A percentile compares a stretch with the other conserved stretches of the same genome.
phyloP scores from a whole-genome alignment of 2,797 vertebrate genomes.

The Cercopithecus mitis region DNA sequence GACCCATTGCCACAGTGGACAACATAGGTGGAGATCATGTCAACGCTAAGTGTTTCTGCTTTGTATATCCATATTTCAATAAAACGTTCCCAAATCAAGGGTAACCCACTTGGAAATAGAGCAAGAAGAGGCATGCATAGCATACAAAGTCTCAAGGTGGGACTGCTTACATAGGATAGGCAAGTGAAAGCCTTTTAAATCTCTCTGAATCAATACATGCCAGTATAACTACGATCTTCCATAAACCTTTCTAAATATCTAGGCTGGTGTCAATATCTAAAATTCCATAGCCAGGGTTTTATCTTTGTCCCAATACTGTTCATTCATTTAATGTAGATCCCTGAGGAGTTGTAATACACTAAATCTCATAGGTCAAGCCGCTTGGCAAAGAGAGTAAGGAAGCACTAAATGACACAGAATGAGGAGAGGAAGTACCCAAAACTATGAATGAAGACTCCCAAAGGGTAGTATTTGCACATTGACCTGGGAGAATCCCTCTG shows the following conservation, averaged over 20 bases:
- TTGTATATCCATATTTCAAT: neutral
- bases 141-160: neutral
- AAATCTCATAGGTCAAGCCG: neutral
- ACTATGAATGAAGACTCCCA: neutral
- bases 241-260: neutral
- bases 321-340: neutral
- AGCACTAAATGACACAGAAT: neutral
- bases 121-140: neutral
- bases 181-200: neutral
- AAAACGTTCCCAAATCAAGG: neutral
- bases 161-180: neutral
- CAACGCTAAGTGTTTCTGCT: neutral
- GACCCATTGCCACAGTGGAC: neutral
- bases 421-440: neutral
- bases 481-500: neutral
- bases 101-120: neutral
- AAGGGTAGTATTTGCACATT: neutral
- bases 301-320: neutral
- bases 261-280: neutral
- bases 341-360: neutral
- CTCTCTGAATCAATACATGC: accelerated
- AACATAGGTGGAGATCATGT: neutral
- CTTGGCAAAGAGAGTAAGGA: neutral
- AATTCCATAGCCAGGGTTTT: neutral
- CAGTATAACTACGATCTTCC: neutral